Evolutionary conservation across 2,888 invertebrate genomes (phyloP).

Genomic region (Eupeodes latifasciatus): DNA sequence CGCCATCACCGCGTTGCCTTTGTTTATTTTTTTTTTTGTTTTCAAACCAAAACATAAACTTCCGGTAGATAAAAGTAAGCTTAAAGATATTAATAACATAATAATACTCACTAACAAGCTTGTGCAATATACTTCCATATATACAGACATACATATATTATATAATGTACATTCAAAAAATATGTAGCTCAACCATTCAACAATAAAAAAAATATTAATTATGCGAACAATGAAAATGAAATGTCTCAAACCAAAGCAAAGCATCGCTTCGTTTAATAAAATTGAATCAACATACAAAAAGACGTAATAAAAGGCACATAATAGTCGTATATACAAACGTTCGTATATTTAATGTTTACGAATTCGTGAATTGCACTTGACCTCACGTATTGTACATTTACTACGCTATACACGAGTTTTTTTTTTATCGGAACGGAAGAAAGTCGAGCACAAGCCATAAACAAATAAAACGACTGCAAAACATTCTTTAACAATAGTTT

Average conservation of each 20-base stretch:
- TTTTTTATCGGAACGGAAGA: constrained; percentile 32
- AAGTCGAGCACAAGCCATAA: not conserved
- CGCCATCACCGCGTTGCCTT: too few species aligned
- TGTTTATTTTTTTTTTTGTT: too few species aligned
- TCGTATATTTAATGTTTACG: not conserved
- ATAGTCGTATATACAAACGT: too few species aligned
- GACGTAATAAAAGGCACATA: too few species aligned
- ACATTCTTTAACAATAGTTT: constrained; percentile 13
- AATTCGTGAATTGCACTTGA: constrained; percentile 16
- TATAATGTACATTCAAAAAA: too few species aligned
- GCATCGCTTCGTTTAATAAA: not conserved
- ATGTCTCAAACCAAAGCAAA: constrained; percentile 1
- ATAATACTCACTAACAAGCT: constrained; percentile 3
- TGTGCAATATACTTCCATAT: not conserved
- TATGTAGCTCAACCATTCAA: constrained; percentile 15
- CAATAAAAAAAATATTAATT: constrained; percentile 41
- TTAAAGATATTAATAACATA: constrained; percentile 3
- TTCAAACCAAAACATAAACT: constrained; percentile 20
- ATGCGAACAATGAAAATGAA: constrained; percentile 33
- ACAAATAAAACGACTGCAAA: not conserved
- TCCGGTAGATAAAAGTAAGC: constrained; percentile 33
- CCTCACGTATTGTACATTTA: constrained; percentile 47
- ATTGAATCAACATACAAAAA: not conserved
- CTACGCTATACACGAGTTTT: not conserved
- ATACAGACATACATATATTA: too few species aligned